Percentiles rank a stretch among this genome's conserved stretches.
These are phyloP conservation scores for Helicoverpa zea DNA, from an alignment of 1,140 invertebrate genomes.

Conservation along the genomic window DNA sequence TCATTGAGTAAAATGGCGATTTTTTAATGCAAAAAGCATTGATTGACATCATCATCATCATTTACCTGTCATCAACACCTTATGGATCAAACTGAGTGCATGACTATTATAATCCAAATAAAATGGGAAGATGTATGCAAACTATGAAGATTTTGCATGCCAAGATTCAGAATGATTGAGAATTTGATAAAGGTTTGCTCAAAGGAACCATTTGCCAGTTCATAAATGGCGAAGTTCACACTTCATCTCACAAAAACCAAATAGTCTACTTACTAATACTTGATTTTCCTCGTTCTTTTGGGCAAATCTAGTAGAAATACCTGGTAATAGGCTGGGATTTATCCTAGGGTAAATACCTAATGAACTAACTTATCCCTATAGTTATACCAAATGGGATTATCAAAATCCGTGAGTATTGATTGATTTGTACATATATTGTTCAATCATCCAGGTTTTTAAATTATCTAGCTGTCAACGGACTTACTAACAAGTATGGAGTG, in stretches of 20 bases:
- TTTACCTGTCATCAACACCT: too few species aligned
- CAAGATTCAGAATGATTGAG: constrained; percentile 9
- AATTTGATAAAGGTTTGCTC: constrained; percentile 12
- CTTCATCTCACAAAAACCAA: not conserved
- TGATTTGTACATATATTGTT: constrained; percentile 28
- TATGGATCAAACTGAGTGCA: not conserved
- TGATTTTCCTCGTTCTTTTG: not conserved
- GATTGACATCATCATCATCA: too few species aligned
- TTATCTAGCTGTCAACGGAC: not conserved
- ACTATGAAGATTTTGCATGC: not conserved
- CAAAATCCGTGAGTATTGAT: constrained; percentile 31
- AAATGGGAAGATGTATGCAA: constrained; percentile 15
- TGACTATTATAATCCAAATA: not conserved
- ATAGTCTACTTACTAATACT: not conserved
- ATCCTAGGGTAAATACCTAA: constrained; percentile 32
- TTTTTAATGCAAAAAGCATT: too few species aligned
- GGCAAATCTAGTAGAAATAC: constrained; percentile 19
- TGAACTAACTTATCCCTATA: constrained; percentile 31
- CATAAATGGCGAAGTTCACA: too few species aligned
- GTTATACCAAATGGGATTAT: constrained; percentile 40
- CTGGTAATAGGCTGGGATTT: constrained; percentile 31
- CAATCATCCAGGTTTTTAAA: constrained; percentile 31
- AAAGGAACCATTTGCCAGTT: not conserved
- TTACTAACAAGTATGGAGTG: not conserved
- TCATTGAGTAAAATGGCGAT: too few species aligned